A percentile compares a stretch with the other conserved stretches of the same genome.
Evolutionary conservation across 2,113 vertebrate species (phyloP).

Genomic region (Sinocyclocheilus anophthalmus): DNA sequence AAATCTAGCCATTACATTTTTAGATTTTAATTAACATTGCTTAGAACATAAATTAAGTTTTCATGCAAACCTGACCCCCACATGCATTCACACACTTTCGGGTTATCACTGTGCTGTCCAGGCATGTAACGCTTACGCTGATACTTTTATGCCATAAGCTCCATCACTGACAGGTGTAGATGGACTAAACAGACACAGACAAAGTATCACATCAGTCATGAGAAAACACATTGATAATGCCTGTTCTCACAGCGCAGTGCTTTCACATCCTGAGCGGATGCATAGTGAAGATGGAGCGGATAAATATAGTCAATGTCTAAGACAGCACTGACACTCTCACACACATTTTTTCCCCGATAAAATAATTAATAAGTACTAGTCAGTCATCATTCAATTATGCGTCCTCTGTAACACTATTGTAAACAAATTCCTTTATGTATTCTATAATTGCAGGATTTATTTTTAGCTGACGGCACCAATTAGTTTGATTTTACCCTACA

Average conservation of each 20-base stretch:
- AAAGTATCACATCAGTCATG: not conserved
- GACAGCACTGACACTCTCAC: too few species aligned
- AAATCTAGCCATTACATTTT: not conserved
- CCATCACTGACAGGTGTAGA: conserved; percentile 35
- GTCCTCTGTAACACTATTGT: too few species aligned
- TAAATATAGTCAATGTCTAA: not conserved
- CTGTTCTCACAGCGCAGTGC: not conserved
- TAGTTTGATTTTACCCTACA: too few species aligned
- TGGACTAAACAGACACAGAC: not conserved
- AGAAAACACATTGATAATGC: not conserved
- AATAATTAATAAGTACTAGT: too few species aligned
- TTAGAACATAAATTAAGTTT: not conserved
- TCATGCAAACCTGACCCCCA: not conserved
- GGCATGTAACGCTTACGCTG: not conserved
- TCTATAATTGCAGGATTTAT: too few species aligned
- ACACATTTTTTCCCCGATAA: too few species aligned
- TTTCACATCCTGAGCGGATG: not conserved
- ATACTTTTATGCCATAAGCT: conserved; percentile 28
- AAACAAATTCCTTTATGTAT: too few species aligned
- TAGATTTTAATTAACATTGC: not conserved
- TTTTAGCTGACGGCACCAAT: too few species aligned
- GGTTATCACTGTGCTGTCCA: not conserved
- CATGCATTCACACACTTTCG: not conserved
- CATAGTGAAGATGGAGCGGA: not conserved
- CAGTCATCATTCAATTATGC: too few species aligned